Percentiles rank a stretch among this genome's conserved stretches.
phyloP scores from a whole-genome alignment of 2,888 invertebrate species.

The Papilio protenor region DNA sequence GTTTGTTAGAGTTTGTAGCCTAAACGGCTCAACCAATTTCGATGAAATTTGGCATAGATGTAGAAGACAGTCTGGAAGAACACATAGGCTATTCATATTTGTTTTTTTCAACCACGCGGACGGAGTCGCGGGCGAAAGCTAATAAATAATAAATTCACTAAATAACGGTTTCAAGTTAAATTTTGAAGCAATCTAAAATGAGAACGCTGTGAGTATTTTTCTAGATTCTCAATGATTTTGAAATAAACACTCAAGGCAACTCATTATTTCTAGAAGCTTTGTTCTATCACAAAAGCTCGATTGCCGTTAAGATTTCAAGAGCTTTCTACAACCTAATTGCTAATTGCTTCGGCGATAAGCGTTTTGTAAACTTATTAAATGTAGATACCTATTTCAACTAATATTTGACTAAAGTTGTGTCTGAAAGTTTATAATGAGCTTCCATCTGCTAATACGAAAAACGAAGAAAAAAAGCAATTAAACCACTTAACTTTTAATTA shows the following conservation, averaged over 20 bases:
- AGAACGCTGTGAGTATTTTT: background rate
- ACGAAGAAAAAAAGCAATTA: too few relatives aligned
- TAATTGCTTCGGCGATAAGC: background rate
- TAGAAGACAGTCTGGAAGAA: too few relatives aligned
- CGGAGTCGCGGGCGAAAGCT: too few relatives aligned
- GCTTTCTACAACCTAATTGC: constrained; percentile 7
- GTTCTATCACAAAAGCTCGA: constrained; percentile 27
- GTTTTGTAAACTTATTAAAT: background rate
- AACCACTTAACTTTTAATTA: too few relatives aligned
- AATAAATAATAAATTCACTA: background rate
- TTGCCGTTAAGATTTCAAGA: constrained; percentile 2
- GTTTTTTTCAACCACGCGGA: too few relatives aligned
- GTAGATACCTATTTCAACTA: background rate
- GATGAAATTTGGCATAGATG: too few relatives aligned
- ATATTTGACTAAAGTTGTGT: background rate
- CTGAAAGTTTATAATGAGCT: background rate
- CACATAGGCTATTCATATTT: too few relatives aligned
- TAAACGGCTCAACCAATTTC: too few relatives aligned
- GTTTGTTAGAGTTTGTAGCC: too few relatives aligned
- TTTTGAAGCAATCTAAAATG: background rate
- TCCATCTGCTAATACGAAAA: background rate
- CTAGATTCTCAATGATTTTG: background rate
- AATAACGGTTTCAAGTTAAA: background rate
- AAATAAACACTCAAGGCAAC: constrained; percentile 5
- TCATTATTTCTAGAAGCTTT: constrained; percentile 26